phyloP scores from a whole-genome alignment of 1,140 invertebrate genomes.

The Drosophila pseudoananassae region DNA sequence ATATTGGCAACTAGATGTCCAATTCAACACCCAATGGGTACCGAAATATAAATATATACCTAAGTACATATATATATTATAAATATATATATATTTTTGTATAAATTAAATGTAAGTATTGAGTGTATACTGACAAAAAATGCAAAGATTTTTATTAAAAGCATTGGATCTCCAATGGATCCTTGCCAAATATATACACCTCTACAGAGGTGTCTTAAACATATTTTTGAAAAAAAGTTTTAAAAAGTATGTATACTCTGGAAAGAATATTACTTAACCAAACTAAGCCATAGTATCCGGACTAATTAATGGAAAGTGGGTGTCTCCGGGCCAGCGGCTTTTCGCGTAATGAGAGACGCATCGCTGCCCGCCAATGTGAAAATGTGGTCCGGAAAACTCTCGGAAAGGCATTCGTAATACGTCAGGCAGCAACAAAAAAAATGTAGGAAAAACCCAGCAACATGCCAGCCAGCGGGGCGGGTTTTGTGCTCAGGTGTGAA shows the following conservation, averaged over 20 bases:
- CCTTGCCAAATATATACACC: no score
- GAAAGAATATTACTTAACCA: background rate
- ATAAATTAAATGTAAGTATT: background rate
- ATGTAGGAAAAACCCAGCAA: background rate
- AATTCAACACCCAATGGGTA: background rate
- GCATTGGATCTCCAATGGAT: background rate
- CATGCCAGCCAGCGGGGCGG: slow-evolving; percentile 42
- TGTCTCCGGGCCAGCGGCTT: slow-evolving; percentile 7
- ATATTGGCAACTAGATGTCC: background rate
- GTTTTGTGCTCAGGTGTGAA: slow-evolving; percentile 83
- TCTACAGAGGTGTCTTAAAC: no score
- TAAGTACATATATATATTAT: background rate
- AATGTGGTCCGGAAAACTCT: slow-evolving; percentile 38
- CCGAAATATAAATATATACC: background rate
- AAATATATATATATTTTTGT: background rate
- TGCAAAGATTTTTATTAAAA: background rate
- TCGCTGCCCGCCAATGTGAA: slow-evolving; percentile 44
- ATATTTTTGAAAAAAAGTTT: background rate
- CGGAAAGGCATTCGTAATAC: slow-evolving; percentile 60
- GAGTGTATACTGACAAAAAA: background rate
- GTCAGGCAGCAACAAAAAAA: slow-evolving; percentile 63
- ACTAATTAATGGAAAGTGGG: slow-evolving; percentile 59
- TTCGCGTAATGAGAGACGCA: slow-evolving; percentile 47
- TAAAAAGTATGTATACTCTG: background rate
- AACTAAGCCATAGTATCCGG: background rate